These are phyloP conservation scores for Leucophenga varia DNA, from an alignment of 1,140 invertebrate genomes.

Conservation along the genomic window DNA sequence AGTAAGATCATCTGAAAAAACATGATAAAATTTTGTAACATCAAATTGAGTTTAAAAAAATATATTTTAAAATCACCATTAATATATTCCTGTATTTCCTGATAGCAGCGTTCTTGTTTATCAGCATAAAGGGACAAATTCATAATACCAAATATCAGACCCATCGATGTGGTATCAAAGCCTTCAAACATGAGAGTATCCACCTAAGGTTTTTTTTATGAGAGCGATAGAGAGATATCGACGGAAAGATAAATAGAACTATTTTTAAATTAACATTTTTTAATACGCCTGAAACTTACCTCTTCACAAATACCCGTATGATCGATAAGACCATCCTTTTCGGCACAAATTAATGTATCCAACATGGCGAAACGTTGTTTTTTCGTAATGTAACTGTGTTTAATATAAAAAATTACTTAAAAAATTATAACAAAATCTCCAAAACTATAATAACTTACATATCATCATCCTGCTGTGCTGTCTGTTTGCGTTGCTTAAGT, in stretches of 20 bases:
- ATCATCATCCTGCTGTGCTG: constrained; percentile 1
- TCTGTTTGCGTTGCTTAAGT: background rate
- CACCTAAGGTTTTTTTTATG: no score
- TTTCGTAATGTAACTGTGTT: no score
- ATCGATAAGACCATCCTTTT: constrained; percentile 58
- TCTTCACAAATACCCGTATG: constrained; percentile 73
- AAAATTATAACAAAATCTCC: constrained; percentile 1
- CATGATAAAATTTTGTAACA: no score
- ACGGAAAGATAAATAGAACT: no score
- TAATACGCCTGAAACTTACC: no score
- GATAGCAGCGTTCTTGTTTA: constrained; percentile 63
- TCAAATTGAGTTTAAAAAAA: no score
- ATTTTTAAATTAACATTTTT: no score
- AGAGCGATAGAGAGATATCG: no score
- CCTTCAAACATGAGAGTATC: no score
- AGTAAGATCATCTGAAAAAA: constrained; percentile 7
- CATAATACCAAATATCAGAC: constrained; percentile 61
- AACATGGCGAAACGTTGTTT: constrained; percentile 71
- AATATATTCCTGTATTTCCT: constrained; percentile 27
- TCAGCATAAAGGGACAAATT: constrained; percentile 62
- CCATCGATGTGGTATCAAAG: constrained; percentile 70
- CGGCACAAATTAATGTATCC: constrained; percentile 69
- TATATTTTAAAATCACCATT: no score
- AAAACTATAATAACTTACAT: background rate
- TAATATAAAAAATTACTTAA: no score